A percentile compares a stretch with the other conserved stretches of the same genome.
These are phyloP conservation scores for Mus pahari DNA, from an alignment of 2,113 vertebrate species.

Conservation along the genomic window DNA sequence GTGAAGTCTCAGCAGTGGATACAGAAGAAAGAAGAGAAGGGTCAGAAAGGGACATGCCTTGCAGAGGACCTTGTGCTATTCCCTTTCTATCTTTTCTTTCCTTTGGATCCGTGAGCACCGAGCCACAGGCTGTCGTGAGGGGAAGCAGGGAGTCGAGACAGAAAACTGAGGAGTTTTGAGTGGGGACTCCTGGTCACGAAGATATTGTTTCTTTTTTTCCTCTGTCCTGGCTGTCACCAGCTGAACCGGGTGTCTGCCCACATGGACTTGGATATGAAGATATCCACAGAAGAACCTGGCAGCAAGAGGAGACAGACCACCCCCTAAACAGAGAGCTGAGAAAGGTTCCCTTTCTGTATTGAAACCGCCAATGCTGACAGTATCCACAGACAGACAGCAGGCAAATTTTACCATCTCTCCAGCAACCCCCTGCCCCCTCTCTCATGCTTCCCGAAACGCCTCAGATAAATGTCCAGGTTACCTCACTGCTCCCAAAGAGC, in stretches of 20 bases:
- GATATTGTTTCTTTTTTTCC: background rate
- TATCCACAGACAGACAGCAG: background rate
- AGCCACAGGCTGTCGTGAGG: accelerated
- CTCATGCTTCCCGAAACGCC: background rate
- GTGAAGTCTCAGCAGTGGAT: conserved; percentile 1
- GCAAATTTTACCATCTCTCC: background rate
- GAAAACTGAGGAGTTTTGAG: conserved; percentile 35
- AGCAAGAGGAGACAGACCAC: background rate
- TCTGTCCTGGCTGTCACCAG: background rate
- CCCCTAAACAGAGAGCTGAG: background rate
- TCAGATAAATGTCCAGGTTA: background rate
- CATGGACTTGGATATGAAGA: background rate
- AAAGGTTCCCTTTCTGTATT: conserved; percentile 52
- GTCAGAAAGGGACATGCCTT: conserved; percentile 28
- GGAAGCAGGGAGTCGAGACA: background rate
- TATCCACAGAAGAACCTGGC: background rate
- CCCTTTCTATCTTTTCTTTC: conserved; percentile 13
- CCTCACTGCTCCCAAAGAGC: background rate
- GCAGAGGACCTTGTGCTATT: background rate
- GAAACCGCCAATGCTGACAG: conserved; percentile 40
- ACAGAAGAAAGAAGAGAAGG: background rate
- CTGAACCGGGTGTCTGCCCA: background rate
- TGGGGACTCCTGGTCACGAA: background rate
- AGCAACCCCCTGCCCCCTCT: background rate
- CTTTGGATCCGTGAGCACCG: background rate